Evolutionary conservation across 1,140 invertebrate genomes (phyloP), one percentile per base, ranked within the genome.

Genomic region (Akabosia matsudoensis): DNA sequence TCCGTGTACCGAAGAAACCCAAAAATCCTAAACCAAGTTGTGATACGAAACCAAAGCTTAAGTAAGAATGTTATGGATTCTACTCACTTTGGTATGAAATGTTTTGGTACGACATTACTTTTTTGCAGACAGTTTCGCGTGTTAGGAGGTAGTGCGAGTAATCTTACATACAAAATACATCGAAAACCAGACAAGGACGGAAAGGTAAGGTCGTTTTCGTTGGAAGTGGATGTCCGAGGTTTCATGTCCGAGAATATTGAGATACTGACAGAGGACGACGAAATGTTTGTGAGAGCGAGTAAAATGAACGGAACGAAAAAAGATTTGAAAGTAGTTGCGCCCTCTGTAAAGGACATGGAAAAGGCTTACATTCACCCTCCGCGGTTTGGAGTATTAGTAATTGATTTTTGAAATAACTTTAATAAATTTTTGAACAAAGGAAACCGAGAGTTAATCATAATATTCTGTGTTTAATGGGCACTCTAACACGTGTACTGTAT

Each of bases 171-270:
- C 22, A 30, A 33, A 14, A 70, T 33, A 2, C 28, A 30, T 24
- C 14, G 28, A 22, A 30, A 70, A 33, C 33, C 10, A 16, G 28
- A 30, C 22, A 30, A 34, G 14, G 14, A 33, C 3, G 67, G 67
- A 33, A 34, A 34, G 28, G 67, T 30, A 30, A 4, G 67, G 7
- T 30, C 28, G 7, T 70, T 70, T 34, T 33, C 67, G 14, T 34
- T 70, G 28, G 67, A 70, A 30, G 67, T 70, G 28, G 67, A 70
- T 22, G 67, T 70, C 7, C 7, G 67, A 33, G 67, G 67, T 4
- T 70, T 33, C 28, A 14, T 14, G 16, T 2, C 67, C 3, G 67
- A 70, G 16, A 70, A 70, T 24, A 22, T 70, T 2, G 28, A 30
- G 28, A 30, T 70, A 10, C 13, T 14, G 2, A 70, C 67, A 14